phyloP scores from a whole-genome alignment of 2,797 vertebrate genomes.

The Hippoglossus hippoglossus region DNA sequence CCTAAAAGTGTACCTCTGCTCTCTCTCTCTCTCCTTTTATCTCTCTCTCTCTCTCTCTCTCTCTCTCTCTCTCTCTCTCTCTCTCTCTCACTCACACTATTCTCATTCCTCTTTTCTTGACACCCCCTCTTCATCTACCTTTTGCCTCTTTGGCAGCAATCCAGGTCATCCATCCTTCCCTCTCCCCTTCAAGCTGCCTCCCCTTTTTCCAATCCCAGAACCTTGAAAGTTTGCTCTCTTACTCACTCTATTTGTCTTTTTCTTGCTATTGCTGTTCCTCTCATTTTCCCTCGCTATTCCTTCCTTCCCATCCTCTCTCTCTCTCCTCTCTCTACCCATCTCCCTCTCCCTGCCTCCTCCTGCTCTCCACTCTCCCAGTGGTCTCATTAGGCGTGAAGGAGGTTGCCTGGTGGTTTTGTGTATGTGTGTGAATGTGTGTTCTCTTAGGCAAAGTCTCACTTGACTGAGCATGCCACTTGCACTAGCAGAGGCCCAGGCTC shows the following conservation, averaged over 20 bases:
- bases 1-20: slow-evolving; percentile 52
- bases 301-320: slow-evolving; percentile 38
- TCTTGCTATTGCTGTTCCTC: slow-evolving; percentile 25
- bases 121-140: slow-evolving; percentile 23
- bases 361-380: slow-evolving; percentile 70
- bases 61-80: slow-evolving; percentile 19
- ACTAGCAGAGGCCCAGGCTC: slow-evolving; percentile 70
- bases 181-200: not conserved
- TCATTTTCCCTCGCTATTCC: slow-evolving; percentile 34
- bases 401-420: slow-evolving; percentile 63
- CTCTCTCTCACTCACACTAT: slow-evolving; percentile 10
- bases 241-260: slow-evolving; percentile 38
- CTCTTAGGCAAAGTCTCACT: slow-evolving; percentile 77
- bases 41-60: slow-evolving; percentile 18
- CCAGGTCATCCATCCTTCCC: slow-evolving; percentile 47
- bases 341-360: slow-evolving; percentile 61
- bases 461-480: slow-evolving; percentile 80
- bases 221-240: slow-evolving; percentile 37
- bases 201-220: slow-evolving; percentile 31
- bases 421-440: slow-evolving; percentile 43
- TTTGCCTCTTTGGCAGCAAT: slow-evolving; percentile 45
- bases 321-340: slow-evolving; percentile 37
- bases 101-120: slow-evolving; percentile 38
- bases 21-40: slow-evolving; percentile 13
- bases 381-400: slow-evolving; percentile 79